Conservation (phyloP, 2,888 invertebrate species). For the Nymphalis urticae region DNA sequence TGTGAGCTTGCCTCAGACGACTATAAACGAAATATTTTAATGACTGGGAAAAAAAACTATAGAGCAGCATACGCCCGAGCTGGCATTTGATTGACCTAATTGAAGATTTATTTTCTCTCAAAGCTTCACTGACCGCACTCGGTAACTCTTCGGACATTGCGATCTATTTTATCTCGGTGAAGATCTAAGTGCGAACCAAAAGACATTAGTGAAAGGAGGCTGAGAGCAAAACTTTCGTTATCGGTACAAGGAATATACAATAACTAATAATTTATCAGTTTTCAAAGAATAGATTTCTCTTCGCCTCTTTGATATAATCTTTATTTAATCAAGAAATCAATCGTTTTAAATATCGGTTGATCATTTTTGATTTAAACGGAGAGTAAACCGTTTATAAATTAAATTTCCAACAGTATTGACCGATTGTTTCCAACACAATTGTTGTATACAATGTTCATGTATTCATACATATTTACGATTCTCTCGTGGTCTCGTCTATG, state of each 20-base stretch:
- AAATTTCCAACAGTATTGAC: neutral
- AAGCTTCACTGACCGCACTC: conserved; percentile 65
- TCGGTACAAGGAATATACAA: conserved; percentile 75
- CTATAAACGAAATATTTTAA: conserved; percentile 1
- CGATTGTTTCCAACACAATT: neutral
- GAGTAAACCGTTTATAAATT: neutral
- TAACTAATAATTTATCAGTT: conserved; percentile 72
- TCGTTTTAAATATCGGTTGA: neutral
- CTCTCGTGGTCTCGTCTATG: conserved; percentile 8
- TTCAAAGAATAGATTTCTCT: conserved; percentile 57
- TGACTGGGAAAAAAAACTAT: conserved; percentile 43
- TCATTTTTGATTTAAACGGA: neutral
- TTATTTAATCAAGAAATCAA: neutral
- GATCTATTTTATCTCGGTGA: conserved; percentile 77
- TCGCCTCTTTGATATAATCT: conserved; percentile 30
- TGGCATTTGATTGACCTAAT: conserved; percentile 80
- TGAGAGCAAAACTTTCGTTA: conserved; percentile 70
- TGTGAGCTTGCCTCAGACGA: too few species aligned
- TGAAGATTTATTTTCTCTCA: conserved; percentile 77
- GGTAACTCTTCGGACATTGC: conserved; percentile 67
- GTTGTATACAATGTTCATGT: too few species aligned
- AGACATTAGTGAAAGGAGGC: conserved; percentile 78
- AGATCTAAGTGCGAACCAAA: conserved; percentile 72
- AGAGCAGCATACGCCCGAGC: conserved; percentile 54
- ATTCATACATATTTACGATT: neutral